Evolutionary conservation across 2,888 invertebrate genomes (phyloP).

Genomic region (Cistogaster globosa): DNA sequence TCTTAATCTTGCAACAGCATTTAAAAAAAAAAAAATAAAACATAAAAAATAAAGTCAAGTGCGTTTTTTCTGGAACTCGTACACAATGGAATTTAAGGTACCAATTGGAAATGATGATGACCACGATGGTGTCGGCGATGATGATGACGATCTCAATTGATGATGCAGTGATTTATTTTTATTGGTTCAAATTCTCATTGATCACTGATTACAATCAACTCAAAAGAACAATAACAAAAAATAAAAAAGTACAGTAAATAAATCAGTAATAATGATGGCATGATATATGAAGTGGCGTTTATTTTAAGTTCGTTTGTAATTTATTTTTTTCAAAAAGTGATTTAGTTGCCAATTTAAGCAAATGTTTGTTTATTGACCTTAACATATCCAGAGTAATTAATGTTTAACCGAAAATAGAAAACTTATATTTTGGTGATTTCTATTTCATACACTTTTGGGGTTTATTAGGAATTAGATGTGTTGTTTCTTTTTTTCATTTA

Average conservation of each 20-base stretch:
- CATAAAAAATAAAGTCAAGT: constrained; percentile 42
- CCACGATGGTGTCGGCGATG: constrained; percentile 9
- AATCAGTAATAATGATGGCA: constrained; percentile 68
- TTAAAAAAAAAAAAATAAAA: constrained; percentile 31
- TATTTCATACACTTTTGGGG: neutral
- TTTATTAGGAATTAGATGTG: neutral
- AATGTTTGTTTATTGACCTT: constrained; percentile 34
- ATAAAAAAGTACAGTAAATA: constrained; percentile 23
- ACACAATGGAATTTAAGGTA: constrained; percentile 68
- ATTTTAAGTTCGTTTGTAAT: constrained; percentile 27
- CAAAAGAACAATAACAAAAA: constrained; percentile 25
- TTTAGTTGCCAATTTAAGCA: constrained; percentile 43
- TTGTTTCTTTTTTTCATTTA: no score
- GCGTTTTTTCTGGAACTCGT: constrained; percentile 42
- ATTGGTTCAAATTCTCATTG: constrained; percentile 67
- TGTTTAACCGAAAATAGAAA: neutral
- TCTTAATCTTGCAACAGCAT: constrained; percentile 41
- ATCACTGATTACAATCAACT: constrained; percentile 67
- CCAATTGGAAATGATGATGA: constrained; percentile 28
- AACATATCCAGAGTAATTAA: constrained; percentile 8
- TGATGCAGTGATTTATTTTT: constrained; percentile 72
- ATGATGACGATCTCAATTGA: constrained; percentile 62
- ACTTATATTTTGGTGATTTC: neutral
- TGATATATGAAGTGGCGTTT: constrained; percentile 62
- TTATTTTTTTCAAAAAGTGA: constrained; percentile 8